Evolutionary conservation across 1,140 invertebrate species (phyloP).

Genomic region (Campoletis sonorensis): DNA sequence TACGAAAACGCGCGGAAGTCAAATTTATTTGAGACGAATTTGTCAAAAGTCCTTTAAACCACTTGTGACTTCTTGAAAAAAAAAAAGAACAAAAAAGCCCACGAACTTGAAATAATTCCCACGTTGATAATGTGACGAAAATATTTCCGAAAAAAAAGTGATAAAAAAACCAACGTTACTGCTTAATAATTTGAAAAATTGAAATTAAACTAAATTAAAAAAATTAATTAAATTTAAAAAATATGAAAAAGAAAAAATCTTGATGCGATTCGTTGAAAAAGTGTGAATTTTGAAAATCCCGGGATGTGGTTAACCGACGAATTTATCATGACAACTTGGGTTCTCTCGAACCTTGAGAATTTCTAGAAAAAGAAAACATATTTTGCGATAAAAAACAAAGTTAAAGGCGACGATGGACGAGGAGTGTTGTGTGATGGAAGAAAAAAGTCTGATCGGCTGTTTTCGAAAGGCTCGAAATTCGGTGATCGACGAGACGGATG

Average conservation of each 20-base stretch:
- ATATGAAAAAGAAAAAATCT: no score
- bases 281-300: slow-evolving; percentile 9
- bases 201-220: no score
- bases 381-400: slow-evolving; percentile 5
- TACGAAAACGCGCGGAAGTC: background rate
- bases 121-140: background rate
- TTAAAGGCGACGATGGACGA: slow-evolving; percentile 46
- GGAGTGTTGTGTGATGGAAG: slow-evolving; percentile 52
- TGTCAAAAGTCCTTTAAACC: background rate
- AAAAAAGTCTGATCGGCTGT: slow-evolving; percentile 48
- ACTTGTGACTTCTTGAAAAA: background rate
- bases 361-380: background rate
- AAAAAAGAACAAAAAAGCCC: no score
- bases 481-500: slow-evolving; percentile 27
- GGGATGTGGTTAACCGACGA: slow-evolving; percentile 17
- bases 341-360: background rate
- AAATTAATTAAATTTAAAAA: no score
- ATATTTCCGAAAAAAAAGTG: background rate
- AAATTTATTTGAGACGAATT: background rate
- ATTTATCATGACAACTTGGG: background rate
- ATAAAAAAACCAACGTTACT: no score
- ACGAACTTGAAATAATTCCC: no score
- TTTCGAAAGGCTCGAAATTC: slow-evolving; percentile 19
- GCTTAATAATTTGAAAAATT: no score
- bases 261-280: background rate